A percentile compares a stretch with the other conserved stretches of the same genome.
Evolutionary conservation across 1,140 invertebrate species (phyloP).

Genomic region (Eciton burchellii): DNA sequence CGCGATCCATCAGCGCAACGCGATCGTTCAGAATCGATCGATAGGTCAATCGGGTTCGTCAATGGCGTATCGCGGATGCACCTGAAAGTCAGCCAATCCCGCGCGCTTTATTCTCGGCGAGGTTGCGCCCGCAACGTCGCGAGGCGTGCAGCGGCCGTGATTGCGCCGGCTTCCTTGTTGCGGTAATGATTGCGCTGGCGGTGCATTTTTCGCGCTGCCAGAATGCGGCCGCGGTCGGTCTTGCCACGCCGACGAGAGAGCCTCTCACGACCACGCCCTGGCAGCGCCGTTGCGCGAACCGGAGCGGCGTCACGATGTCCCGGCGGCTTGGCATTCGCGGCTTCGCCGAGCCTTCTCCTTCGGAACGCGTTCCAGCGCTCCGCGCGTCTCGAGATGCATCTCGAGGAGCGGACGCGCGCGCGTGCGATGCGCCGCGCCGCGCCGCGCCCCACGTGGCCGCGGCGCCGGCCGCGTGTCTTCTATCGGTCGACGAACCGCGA

Average conservation of each 20-base stretch:
- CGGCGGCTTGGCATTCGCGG: conserved; percentile 6
- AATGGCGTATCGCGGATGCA: background rate
- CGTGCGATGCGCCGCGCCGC: background rate
- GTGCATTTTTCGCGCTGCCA: conserved; percentile 17
- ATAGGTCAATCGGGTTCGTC: background rate
- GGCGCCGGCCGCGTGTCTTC: conserved; percentile 4
- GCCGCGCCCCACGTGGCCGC: conserved; percentile 25
- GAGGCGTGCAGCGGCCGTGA: background rate
- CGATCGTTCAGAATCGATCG: background rate
- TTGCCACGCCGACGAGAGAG: conserved; percentile 11
- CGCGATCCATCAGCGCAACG: background rate
- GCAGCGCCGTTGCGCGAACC: background rate
- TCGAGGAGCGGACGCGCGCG: background rate
- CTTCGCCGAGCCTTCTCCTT: conserved; percentile 37
- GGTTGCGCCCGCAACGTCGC: background rate
- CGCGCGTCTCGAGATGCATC: conserved; percentile 13
- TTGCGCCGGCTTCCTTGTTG: background rate
- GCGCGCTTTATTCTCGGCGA: background rate
- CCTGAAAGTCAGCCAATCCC: background rate
- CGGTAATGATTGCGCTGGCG: conserved; percentile 24
- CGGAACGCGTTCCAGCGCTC: conserved; percentile 16
- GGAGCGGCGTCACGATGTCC: background rate
- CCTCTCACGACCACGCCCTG: conserved; percentile 62
- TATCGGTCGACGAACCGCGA: conserved; percentile 59
- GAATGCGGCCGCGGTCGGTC: conserved; percentile 16